A percentile compares a stretch with the other conserved stretches of the same genome.
phyloP scores from a whole-genome alignment of 1,140 invertebrate species.

The Portunus trituberculatus region DNA sequence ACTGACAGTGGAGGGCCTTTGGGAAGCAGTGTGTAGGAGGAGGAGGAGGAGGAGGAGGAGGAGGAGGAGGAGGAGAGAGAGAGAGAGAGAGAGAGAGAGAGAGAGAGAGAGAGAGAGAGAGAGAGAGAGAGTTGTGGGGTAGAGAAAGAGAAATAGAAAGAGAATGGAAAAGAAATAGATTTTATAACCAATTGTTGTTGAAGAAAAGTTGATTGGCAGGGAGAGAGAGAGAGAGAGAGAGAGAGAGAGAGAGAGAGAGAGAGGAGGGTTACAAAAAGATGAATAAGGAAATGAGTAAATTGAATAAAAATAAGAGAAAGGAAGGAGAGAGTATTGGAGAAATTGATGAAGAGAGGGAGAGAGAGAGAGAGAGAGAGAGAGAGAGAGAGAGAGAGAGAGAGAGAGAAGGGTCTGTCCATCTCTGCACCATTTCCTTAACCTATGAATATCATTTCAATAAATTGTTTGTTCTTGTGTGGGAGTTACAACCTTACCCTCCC shows the following conservation, averaged over 20 bases:
- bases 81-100: neutral
- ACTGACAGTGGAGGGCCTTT: neutral
- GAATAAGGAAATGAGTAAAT: neutral
- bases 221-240: too few relatives aligned
- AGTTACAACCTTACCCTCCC: too few relatives aligned
- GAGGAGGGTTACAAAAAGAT: too few relatives aligned
- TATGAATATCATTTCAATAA: slow-evolving; percentile 59
- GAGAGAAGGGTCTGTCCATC: neutral
- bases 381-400: neutral
- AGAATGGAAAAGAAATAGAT: too few relatives aligned
- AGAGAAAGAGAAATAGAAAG: neutral
- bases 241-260: neutral
- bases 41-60: too few relatives aligned
- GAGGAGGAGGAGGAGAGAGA: too few relatives aligned
- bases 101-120: neutral
- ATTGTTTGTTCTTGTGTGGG: slow-evolving; percentile 60
- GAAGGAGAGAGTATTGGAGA: neutral
- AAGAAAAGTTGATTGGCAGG: neutral
- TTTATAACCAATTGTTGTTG: neutral
- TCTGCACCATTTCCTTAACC: slow-evolving; percentile 44
- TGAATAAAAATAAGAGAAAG: too few relatives aligned
- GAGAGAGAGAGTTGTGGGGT: too few relatives aligned
- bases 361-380: neutral
- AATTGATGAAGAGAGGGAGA: too few relatives aligned
- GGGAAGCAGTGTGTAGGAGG: neutral